A percentile compares a stretch with the other conserved stretches of the same genome.
Evolutionary conservation across 1,140 invertebrate species (phyloP).

Genomic region (Acromyrmex heyeri): DNA sequence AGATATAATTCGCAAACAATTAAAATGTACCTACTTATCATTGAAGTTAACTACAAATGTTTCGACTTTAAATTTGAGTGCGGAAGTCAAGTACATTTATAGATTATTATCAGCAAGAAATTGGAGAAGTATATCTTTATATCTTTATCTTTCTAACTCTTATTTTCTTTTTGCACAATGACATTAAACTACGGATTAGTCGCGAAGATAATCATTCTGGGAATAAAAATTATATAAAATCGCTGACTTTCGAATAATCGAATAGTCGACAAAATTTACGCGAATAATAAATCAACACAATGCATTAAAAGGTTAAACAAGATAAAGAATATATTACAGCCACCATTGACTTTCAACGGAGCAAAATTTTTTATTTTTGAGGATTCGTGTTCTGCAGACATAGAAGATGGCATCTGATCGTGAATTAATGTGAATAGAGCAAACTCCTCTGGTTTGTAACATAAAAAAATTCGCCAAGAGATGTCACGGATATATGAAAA

Average conservation of each 20-base stretch:
- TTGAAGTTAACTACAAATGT: no score
- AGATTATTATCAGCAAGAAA: neutral
- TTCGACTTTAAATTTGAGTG: no score
- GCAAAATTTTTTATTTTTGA: constrained; percentile 12
- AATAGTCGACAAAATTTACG: neutral
- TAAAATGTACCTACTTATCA: no score
- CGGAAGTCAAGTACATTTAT: no score
- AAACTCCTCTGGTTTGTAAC: neutral
- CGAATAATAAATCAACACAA: constrained; percentile 10
- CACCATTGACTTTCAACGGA: neutral
- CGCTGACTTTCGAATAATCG: no score
- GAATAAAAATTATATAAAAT: no score
- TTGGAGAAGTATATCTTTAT: neutral
- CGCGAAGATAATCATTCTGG: no score
- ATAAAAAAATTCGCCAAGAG: neutral
- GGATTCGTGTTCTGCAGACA: neutral
- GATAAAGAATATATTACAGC: constrained; percentile 4
- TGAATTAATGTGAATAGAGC: constrained; percentile 8
- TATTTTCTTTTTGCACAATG: no score
- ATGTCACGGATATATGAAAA: constrained; percentile 28
- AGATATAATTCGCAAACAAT: no score
- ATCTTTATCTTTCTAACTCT: no score
- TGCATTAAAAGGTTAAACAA: constrained; percentile 35
- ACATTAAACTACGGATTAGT: no score
- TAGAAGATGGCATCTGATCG: constrained; percentile 9